These are phyloP conservation scores for Agraylea sexmaculata DNA, from an alignment of 1,140 invertebrate species.

Conservation along the genomic window DNA sequence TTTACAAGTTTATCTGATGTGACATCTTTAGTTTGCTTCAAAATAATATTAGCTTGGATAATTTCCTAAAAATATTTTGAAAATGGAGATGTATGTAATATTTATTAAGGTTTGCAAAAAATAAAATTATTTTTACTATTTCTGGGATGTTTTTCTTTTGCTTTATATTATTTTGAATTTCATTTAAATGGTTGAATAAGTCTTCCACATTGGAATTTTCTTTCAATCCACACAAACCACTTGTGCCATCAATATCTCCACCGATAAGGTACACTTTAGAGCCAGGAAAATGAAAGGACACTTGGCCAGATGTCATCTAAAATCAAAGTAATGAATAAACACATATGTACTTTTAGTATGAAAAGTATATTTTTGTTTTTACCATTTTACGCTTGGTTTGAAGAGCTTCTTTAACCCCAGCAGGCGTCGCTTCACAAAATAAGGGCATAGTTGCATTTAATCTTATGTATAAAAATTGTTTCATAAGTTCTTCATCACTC, in stretches of 20 bases:
- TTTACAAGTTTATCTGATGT: slow-evolving; percentile 36
- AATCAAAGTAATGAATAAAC: slow-evolving; percentile 12
- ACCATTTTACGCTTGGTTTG: slow-evolving; percentile 45
- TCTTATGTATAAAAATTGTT: slow-evolving; percentile 54
- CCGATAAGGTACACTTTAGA: slow-evolving; percentile 48
- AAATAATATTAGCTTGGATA: slow-evolving; percentile 33
- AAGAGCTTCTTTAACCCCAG: slow-evolving; percentile 42
- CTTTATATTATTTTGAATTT: slow-evolving; percentile 32
- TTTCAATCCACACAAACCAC: slow-evolving; percentile 39
- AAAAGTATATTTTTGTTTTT: neutral
- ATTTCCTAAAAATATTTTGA: slow-evolving; percentile 31
- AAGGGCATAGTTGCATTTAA: slow-evolving; percentile 42
- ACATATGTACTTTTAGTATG: neutral
- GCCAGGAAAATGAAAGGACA: slow-evolving; percentile 49
- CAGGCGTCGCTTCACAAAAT: slow-evolving; percentile 40
- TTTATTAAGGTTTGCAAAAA: slow-evolving; percentile 2
- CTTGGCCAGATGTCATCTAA: slow-evolving; percentile 50
- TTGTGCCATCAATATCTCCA: slow-evolving; percentile 37
- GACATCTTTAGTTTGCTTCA: slow-evolving; percentile 37
- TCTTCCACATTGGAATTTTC: slow-evolving; percentile 44
- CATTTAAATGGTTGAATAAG: slow-evolving; percentile 34
- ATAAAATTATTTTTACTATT: slow-evolving; percentile 27
- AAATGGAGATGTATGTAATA: slow-evolving; percentile 7
- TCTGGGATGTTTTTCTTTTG: slow-evolving; percentile 35
- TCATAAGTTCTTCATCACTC: slow-evolving; percentile 46